Conservation (phyloP, 2,113 vertebrate genomes). For the Mus musculus region DNA sequence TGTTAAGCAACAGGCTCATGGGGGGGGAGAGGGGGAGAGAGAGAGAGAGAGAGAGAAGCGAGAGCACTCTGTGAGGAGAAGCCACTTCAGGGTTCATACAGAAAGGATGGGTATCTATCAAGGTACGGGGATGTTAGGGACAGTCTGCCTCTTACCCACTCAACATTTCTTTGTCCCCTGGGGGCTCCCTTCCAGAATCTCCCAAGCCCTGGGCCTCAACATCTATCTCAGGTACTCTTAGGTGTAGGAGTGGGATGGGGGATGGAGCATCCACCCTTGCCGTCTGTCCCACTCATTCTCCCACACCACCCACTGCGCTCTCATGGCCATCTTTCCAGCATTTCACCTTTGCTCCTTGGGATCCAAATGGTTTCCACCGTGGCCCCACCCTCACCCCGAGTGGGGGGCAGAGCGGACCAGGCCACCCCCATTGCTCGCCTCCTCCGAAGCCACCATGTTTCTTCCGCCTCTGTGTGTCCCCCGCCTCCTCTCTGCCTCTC, state of each 20-base stretch:
- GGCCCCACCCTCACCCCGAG: conserved; percentile 43
- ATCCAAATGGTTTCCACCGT: conserved; percentile 61
- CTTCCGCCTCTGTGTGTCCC: conserved; percentile 69
- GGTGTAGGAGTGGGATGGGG: background rate
- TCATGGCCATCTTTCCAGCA: background rate
- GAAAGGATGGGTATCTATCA: background rate
- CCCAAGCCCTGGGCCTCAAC: background rate
- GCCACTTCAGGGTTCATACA: background rate
- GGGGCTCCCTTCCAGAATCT: background rate
- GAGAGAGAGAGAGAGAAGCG: background rate
- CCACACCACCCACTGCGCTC: background rate
- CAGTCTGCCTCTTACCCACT: background rate
- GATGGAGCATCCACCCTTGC: background rate
- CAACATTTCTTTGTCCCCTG: background rate
- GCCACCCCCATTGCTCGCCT: conserved; percentile 60
- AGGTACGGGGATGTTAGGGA: background rate
- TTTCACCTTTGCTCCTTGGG: conserved; percentile 50
- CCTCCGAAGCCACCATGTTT: conserved; percentile 67
- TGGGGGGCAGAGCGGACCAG: conserved; percentile 19
- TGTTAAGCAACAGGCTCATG: background rate
- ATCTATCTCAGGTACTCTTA: background rate
- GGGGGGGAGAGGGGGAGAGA: no score
- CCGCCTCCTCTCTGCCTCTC: conserved; percentile 85
- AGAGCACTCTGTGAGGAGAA: fast-evolving
- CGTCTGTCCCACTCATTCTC: background rate